Evolutionary conservation across 1,140 invertebrate genomes (phyloP), one percentile per base, ranked within the genome.

Genomic region (Drosophila teissieri): DNA sequence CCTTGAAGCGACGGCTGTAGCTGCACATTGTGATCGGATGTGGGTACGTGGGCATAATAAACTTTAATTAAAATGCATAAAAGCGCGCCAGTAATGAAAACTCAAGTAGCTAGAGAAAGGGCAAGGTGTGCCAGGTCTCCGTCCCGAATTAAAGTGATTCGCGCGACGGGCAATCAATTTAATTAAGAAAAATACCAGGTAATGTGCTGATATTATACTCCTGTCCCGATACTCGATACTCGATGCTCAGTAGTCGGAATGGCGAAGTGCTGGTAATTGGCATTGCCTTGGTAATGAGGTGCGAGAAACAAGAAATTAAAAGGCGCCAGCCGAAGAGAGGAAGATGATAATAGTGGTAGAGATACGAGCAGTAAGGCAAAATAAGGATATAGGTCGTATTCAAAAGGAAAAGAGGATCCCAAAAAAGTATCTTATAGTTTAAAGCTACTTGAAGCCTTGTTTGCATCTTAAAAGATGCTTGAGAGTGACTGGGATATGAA

Each of bases 11-110:
- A 34, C 22, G 62, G 52, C 54, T 53, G 24, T 19, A 34, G 27
- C 24, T n/a, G 19, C 42, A 44, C 68, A 27, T 48, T 74, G 24
- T 22, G 60, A 34, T 45, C 19, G 31, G 40, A 45, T 60, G 45
- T 53, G 46, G 27, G 52, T 22, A 36, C 52, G 53, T 67, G 63
- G 45, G 56, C 34, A 75, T 73, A 88, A 80, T 88, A 89, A 88
- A 88, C 79, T 83, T 88, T 89, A 83, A 88, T 88, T 73, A 88
- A 89, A 88, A 83, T 77, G 64, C 72, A 82, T 73, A 83, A 83
- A 76, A 69, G 72, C 45, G 31, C 57, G 53, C 55, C 40, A 48
- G 44, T 57, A 70, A 57, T 70, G 52, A 69, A 68, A 60, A 63
- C 74, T 51, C 55, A 67, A 64, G 48, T 39, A 44, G 62, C 61